Percentiles rank a stretch among this genome's conserved stretches.
Conservation (phyloP, 2,113 vertebrate species). For the Lagopus muta region DNA sequence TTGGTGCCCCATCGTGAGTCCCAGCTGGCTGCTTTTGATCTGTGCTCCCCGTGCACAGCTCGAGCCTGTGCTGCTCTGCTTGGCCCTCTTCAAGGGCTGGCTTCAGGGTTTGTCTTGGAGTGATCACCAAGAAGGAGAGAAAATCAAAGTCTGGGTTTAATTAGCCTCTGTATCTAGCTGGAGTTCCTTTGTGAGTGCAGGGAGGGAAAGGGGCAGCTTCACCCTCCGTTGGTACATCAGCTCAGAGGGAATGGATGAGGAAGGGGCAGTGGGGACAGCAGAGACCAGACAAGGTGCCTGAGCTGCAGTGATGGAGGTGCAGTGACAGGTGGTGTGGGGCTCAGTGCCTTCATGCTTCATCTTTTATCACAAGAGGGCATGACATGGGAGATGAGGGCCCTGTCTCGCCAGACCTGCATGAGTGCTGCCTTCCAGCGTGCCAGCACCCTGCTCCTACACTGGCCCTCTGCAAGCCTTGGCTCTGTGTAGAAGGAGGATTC, state of each 20-base stretch:
- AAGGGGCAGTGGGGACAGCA: not conserved
- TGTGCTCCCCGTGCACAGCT: rapidly evolving
- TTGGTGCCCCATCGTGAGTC: not conserved
- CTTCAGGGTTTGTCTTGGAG: not conserved
- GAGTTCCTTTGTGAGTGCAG: not conserved
- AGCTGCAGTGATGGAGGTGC: not conserved
- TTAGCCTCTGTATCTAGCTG: not conserved
- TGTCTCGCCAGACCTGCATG: not conserved
- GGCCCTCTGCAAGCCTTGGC: not conserved
- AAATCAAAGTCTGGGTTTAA: not conserved
- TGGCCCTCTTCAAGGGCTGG: not conserved
- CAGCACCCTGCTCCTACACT: not conserved
- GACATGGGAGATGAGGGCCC: not conserved
- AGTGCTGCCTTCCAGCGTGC: not conserved
- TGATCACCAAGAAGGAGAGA: not conserved
- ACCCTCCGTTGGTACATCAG: not conserved
- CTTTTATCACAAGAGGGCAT: not conserved
- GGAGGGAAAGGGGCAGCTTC: not conserved
- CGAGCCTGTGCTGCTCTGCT: rapidly evolving
- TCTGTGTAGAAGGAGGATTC: not conserved
- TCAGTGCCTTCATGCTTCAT: not conserved
- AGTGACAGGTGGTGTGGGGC: not conserved
- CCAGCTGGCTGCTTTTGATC: not conserved
- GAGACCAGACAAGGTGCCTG: rapidly evolving
- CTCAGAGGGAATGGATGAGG: not conserved